phyloP scores from a whole-genome alignment of 1,140 invertebrate genomes.

The Grapholita molesta region DNA sequence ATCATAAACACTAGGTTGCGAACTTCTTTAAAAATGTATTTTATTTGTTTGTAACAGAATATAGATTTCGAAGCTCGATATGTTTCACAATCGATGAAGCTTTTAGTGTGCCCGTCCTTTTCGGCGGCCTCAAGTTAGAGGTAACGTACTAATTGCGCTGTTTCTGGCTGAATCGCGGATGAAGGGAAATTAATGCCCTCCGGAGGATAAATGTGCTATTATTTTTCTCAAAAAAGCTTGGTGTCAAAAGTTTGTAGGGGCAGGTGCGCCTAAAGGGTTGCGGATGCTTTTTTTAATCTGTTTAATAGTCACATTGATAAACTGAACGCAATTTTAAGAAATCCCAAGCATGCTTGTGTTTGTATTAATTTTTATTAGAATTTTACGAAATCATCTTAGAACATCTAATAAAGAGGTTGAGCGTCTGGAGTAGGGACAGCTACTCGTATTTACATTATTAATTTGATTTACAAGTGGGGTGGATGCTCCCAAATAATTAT shows the following conservation, averaged over 20 bases:
- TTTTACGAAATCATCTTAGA: constrained; percentile 1
- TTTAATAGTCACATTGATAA: background rate
- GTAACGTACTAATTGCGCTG: constrained; percentile 66
- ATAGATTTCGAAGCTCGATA: no score
- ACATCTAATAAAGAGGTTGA: constrained; percentile 15
- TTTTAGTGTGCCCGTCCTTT: background rate
- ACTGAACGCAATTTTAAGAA: background rate
- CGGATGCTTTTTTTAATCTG: background rate
- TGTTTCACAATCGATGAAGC: no score
- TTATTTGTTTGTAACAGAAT: no score
- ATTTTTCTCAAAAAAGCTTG: constrained; percentile 62
- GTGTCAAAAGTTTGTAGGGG: constrained; percentile 65
- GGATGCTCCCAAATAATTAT: constrained; percentile 64
- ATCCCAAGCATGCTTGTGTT: constrained; percentile 8
- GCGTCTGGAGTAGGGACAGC: constrained; percentile 29
- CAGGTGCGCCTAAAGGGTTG: constrained; percentile 64
- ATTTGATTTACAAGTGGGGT: constrained; percentile 69
- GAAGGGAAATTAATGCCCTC: constrained; percentile 69
- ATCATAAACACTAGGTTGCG: no score
- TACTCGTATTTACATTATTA: constrained; percentile 51
- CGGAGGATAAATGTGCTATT: constrained; percentile 66
- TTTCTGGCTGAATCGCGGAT: constrained; percentile 53
- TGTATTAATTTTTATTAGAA: constrained; percentile 13
- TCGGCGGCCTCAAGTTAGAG: constrained; percentile 24
- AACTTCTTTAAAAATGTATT: no score